Evolutionary conservation across 2,888 invertebrate genomes (phyloP), one percentile per base, ranked within the genome.

Genomic region (Neoaliturus tenellus): DNA sequence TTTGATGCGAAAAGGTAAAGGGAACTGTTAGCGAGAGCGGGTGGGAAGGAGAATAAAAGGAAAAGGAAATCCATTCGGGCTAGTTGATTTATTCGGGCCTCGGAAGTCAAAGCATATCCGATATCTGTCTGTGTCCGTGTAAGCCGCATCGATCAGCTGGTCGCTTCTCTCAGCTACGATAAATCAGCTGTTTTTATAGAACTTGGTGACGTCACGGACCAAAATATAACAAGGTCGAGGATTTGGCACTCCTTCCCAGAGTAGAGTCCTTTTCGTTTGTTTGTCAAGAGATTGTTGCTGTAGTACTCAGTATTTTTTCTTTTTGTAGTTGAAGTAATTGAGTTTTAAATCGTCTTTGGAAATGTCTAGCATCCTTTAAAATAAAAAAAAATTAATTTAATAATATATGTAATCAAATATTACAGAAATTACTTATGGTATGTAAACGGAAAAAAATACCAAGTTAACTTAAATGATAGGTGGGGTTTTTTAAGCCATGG

Each of bases 121-220:
- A 28, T 62, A 31, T 51, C 51, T 51, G 51, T 2, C 44, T 17
- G 55, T 12, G 62, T 28, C 62, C n/a, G 28, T 62, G 62, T 55
- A 23, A 55, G 71, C 39, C 3, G 44, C 44, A 75, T 75, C 44
- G 75, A 75, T 44, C 75, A 75, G 75, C 75, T 48, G 75, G 23
- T 23, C 23, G 12, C 5, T 14, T 71, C 41, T 28, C 75, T 71
- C 12, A 23, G 20, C 55, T 14, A 28, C 75, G 17, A 75, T 75
- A 75, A 75, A 75, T 75, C 75, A 75, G 75, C 41, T 41, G 44
- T 75, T 75, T 75, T 75, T 28, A n/a, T n/a, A n/a, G n/a, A 28
- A 62, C 31, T 12, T 62, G 17, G 62, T 62, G 62, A 62, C 62
- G 62, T 71, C 71, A 71, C 12, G 35, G 33, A 71, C 41, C 12